phyloP scores from a whole-genome alignment of 2,888 invertebrate genomes.

The Tenthredo scrophulariae region DNA sequence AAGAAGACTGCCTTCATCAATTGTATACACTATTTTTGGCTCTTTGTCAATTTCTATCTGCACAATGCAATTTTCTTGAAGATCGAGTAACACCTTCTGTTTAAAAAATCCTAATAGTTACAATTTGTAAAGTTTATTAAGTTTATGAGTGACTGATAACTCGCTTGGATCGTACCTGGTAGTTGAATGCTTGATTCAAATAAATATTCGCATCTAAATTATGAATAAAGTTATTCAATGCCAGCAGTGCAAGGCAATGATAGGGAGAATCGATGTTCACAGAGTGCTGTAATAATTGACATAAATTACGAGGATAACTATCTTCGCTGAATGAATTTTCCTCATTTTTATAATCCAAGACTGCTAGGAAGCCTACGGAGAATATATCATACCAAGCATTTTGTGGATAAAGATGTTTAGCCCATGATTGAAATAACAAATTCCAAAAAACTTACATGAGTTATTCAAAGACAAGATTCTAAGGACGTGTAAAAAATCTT shows the following conservation, averaged over 20 bases:
- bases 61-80: slow-evolving; percentile 66
- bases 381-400: not conserved
- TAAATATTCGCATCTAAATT: slow-evolving; percentile 72
- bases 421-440: not conserved
- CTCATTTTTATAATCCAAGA: slow-evolving; percentile 60
- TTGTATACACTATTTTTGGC: slow-evolving; percentile 60
- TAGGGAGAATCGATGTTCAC: slow-evolving; percentile 69
- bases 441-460: slow-evolving; percentile 66
- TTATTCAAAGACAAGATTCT: slow-evolving; percentile 72
- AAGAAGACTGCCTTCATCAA: slow-evolving; percentile 71
- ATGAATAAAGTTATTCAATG: slow-evolving; percentile 71
- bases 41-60: slow-evolving; percentile 60
- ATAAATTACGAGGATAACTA: slow-evolving; percentile 67
- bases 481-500: slow-evolving; percentile 71
- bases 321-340: slow-evolving; percentile 61
- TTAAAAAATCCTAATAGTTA: slow-evolving; percentile 38
- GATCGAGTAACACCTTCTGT: slow-evolving; percentile 68
- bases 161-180: slow-evolving; percentile 66
- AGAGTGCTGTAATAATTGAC: slow-evolving; percentile 68
- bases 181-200: slow-evolving; percentile 66
- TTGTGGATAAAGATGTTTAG: not conserved
- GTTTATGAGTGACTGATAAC: not conserved
- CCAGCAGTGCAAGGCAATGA: slow-evolving; percentile 71
- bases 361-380: slow-evolving; percentile 62
- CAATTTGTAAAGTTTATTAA: slow-evolving; percentile 8